Base-by-base conservation (phyloP, 2,113 vertebrate genomes). In the Strigops habroptila region DNA sequence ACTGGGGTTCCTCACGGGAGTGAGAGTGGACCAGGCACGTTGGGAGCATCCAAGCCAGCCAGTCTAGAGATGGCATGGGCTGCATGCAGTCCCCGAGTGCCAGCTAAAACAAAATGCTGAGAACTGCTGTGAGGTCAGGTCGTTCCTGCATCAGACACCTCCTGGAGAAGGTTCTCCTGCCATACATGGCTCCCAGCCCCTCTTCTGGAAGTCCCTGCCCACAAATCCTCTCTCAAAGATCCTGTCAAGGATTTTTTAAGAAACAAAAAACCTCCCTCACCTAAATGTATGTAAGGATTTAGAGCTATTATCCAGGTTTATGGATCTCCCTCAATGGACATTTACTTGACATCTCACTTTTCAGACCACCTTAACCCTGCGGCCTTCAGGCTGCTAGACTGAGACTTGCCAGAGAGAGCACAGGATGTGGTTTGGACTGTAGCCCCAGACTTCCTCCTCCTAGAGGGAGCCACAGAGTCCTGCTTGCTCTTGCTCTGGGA, bases 61-160 rank as follows among this genome's bases (percentile, higher is more conserved):
- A 11, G 14, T 3, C 4, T 12, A 43, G 12, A 51, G 62, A 25
- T n/a, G 39, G 27, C 51, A 63, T 0, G 0, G 24, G n/a, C 81
- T 82, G 43, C 3, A 1, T 6, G 44, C 33, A 23, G 28, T 22
- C 4, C 22, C 8, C 10, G 13, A n/a, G 13, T 3, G 27, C n/a
- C 60, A 59, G 69, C 17, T 16, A 12, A 59, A 83, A 57, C 28
- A 78, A 59, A 88, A 69, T 12, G 18, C n/a, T 15, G 49, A 53
- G 15, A 77, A 46, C 5, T 0, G 1, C 43, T 41, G 17, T 2
- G 4, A 44, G 52, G 21, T 71, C 43, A 46, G 31, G n/a, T 25
- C 0, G 1, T 13, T 74, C 39, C 65, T 59, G 28, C 35, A 59
- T 24, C 59, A 48, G 79, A 37, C 23, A 51, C 43, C n/a, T 63